Conservation (phyloP, 2,888 invertebrate genomes). For the Drepanosiphum platanoidis region DNA sequence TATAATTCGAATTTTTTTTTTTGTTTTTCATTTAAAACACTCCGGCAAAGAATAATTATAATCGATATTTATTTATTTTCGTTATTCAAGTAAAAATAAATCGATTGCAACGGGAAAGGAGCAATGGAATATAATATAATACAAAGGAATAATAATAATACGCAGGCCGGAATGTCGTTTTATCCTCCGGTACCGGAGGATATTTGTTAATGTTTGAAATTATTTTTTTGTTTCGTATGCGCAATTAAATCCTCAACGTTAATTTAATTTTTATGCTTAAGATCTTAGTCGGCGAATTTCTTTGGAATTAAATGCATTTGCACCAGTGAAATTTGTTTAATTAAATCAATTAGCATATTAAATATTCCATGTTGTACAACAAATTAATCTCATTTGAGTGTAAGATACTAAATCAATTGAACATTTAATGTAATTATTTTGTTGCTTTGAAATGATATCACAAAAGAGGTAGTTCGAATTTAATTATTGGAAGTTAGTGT, state of each 20-base stretch:
- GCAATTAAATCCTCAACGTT: background rate
- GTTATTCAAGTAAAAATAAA: too few species aligned
- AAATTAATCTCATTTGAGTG: background rate
- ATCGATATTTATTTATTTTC: too few species aligned
- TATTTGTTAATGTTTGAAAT: background rate
- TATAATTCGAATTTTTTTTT: too few species aligned
- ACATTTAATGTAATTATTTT: background rate
- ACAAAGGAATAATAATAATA: too few species aligned
- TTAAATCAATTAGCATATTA: background rate
- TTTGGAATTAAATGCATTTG: background rate
- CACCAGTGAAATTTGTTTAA: background rate
- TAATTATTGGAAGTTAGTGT: background rate
- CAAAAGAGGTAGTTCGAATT: background rate
- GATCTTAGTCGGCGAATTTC: background rate
- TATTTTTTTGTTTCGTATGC: background rate
- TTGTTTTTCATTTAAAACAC: too few species aligned
- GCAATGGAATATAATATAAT: too few species aligned
- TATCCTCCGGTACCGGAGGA: too few species aligned
- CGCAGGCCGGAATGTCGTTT: too few species aligned
- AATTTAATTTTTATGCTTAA: background rate
- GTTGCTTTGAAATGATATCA: background rate
- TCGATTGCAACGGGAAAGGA: too few species aligned
- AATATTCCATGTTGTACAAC: background rate
- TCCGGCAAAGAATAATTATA: too few species aligned
- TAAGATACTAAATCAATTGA: background rate